Percentiles rank a stretch among this genome's conserved stretches.
phyloP scores from a whole-genome alignment of 2,888 invertebrate genomes.

The Lacanobia oleracea region DNA sequence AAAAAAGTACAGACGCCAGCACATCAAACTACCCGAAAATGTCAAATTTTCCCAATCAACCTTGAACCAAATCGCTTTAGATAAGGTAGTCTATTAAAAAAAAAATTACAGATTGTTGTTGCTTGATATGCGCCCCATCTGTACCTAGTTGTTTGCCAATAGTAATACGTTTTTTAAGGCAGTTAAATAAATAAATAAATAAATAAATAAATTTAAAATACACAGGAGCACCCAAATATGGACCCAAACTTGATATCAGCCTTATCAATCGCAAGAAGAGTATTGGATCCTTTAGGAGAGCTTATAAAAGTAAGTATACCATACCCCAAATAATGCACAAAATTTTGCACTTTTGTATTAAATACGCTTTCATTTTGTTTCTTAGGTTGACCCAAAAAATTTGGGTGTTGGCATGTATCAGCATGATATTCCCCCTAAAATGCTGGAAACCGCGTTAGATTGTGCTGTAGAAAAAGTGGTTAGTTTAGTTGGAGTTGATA shows the following conservation, averaged over 20 bases:
- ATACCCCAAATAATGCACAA: not conserved
- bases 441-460: constrained; percentile 93
- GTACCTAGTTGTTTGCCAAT: too few species aligned
- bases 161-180: too few species aligned
- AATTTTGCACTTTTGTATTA: not conserved
- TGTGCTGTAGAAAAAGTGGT: constrained; percentile 97
- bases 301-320: constrained; percentile 93
- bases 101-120: too few species aligned
- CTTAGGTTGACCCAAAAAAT: constrained; percentile 96
- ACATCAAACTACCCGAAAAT: too few species aligned
- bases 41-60: too few species aligned
- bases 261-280: constrained; percentile 95
- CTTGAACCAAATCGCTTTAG: too few species aligned
- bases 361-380: constrained; percentile 7
- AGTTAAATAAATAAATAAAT: too few species aligned
- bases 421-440: constrained; percentile 96
- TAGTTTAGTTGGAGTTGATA: constrained; percentile 97
- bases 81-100: too few species aligned
- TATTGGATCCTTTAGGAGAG: constrained; percentile 97
- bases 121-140: too few species aligned
- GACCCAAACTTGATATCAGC: constrained; percentile 95
- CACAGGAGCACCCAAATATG: constrained; percentile 94
- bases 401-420: constrained; percentile 99
- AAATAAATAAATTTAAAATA: too few species aligned
- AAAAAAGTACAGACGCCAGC: not conserved